Percentiles rank a stretch among this genome's conserved stretches.
Conservation (phyloP, 1,140 invertebrate species). For the Drosophila ohnishii region DNA sequence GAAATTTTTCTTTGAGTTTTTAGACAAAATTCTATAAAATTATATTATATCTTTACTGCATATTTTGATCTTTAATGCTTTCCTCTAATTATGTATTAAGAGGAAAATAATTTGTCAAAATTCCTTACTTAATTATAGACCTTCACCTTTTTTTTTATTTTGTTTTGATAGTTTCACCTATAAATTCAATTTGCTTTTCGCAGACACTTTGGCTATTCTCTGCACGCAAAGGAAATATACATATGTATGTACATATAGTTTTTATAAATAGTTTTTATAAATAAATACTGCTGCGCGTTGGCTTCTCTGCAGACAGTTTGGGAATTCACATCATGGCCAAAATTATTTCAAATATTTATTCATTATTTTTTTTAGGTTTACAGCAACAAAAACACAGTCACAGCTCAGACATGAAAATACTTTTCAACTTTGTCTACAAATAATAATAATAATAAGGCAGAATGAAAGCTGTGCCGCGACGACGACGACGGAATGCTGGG, state of each 20-base stretch:
- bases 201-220: slow-evolving; percentile 61
- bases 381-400: slow-evolving; percentile 34
- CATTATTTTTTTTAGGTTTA: slow-evolving; percentile 52
- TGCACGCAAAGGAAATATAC: slow-evolving; percentile 24
- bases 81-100: not conserved
- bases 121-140: slow-evolving; percentile 51
- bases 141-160: slow-evolving; percentile 20
- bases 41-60: not conserved
- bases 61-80: not conserved
- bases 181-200: slow-evolving; percentile 26
- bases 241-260: not conserved
- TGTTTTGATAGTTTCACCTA: slow-evolving; percentile 18
- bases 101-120: not conserved
- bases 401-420: slow-evolving; percentile 46
- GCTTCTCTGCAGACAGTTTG: slow-evolving; percentile 69
- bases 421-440: slow-evolving; percentile 51
- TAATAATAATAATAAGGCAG: slow-evolving; percentile 56
- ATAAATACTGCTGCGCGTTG: slow-evolving; percentile 25
- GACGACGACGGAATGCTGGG: slow-evolving; percentile 29
- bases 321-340: slow-evolving; percentile 74
- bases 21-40: not conserved
- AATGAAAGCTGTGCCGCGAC: slow-evolving; percentile 65
- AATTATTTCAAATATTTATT: slow-evolving; percentile 71
- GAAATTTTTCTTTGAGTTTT: no score
- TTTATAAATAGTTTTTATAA: slow-evolving; percentile 37